Conservation (phyloP, 2,888 invertebrate species). For the Synanthedon andrenaeformis region DNA sequence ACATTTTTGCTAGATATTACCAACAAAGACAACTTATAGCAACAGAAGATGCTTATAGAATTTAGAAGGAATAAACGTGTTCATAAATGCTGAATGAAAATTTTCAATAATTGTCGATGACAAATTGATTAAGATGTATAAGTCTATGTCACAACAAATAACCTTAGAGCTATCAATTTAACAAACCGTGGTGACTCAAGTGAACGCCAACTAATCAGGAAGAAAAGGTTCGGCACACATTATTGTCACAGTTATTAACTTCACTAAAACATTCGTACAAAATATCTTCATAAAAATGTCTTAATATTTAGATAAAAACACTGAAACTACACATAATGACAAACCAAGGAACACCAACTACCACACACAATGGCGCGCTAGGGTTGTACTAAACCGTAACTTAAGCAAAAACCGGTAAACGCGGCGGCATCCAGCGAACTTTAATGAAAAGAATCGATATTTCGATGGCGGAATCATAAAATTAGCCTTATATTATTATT, state of each 20-base stretch:
- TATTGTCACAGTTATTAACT: constrained; percentile 60
- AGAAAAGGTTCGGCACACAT: constrained; percentile 65
- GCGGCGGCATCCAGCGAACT: too few relatives aligned
- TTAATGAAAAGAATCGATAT: too few relatives aligned
- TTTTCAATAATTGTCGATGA: constrained; percentile 30
- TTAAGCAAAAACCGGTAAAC: not conserved
- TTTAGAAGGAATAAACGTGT: not conserved
- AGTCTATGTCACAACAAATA: constrained; percentile 64
- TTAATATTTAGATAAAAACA: constrained; percentile 44
- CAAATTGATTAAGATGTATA: constrained; percentile 42
- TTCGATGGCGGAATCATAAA: too few relatives aligned
- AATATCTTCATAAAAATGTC: constrained; percentile 52
- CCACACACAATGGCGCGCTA: constrained; percentile 57
- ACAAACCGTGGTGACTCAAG: constrained; percentile 66
- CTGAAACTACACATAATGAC: constrained; percentile 42
- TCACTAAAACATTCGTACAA: constrained; percentile 47
- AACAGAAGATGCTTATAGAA: not conserved
- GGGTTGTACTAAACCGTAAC: constrained; percentile 17
- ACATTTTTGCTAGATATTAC: not conserved
- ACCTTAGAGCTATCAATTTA: constrained; percentile 56
- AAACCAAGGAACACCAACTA: constrained; percentile 35
- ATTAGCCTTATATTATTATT: too few relatives aligned
- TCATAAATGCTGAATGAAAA: constrained; percentile 1
- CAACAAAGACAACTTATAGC: not conserved
- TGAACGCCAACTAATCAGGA: constrained; percentile 48